These are phyloP conservation scores for Chloropsis hardwickii DNA, from an alignment of 2,113 vertebrate genomes.

Conservation along the genomic window DNA sequence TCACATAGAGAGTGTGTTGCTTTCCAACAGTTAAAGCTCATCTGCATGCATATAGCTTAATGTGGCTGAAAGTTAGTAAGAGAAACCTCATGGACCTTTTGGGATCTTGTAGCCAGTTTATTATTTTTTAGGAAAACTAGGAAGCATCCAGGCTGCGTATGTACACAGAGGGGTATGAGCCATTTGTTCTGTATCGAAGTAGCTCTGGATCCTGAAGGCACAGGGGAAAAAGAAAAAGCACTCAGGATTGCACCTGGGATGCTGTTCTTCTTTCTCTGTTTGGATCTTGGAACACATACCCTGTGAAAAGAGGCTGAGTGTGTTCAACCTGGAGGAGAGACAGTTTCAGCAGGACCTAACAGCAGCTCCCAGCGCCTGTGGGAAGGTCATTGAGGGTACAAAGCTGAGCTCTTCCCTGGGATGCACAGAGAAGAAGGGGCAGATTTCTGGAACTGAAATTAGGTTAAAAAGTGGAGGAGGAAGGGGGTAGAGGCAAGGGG, in stretches of 20 bases:
- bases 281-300: background rate
- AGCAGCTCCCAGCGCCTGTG: background rate
- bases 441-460: background rate
- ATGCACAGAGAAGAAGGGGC: background rate
- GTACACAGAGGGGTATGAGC: background rate
- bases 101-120: background rate
- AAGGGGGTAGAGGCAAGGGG: background rate
- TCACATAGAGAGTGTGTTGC: background rate
- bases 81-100: background rate
- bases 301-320: background rate
- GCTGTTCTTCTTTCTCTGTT: background rate
- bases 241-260: background rate
- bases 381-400: background rate
- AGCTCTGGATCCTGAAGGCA: background rate
- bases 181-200: background rate
- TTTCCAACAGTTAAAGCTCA: background rate
- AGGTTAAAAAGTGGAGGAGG: background rate
- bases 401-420: background rate
- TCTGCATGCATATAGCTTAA: background rate
- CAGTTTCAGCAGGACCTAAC: rapidly evolving
- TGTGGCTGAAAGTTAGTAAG: background rate
- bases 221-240: background rate
- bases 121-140: background rate
- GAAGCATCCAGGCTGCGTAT: background rate
- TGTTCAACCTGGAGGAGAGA: background rate